Percentiles rank a stretch among this genome's conserved stretches.
These are phyloP conservation scores for Phoebastria nigripes DNA, from an alignment of 2,797 vertebrate genomes.

Conservation along the genomic window DNA sequence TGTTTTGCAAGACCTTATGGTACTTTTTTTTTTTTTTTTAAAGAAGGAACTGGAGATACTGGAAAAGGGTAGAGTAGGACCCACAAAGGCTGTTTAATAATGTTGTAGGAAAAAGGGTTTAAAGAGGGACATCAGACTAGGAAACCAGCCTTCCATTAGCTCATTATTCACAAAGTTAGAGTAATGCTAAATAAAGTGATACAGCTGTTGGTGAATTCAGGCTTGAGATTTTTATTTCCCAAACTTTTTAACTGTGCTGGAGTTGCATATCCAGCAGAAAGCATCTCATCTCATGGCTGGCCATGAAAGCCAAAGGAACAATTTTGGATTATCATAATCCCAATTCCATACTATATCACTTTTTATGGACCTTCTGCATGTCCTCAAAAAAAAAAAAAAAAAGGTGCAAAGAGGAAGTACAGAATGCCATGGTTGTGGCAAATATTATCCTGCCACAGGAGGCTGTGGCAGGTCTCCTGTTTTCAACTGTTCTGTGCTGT, in stretches of 20 bases:
- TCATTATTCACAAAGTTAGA: neutral
- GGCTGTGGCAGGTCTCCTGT: neutral
- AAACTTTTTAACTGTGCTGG: neutral
- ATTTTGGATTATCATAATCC: neutral
- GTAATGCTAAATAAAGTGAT: neutral
- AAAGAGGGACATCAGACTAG: neutral
- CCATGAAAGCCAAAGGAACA: neutral
- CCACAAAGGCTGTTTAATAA: neutral
- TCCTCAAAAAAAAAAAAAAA: neutral
- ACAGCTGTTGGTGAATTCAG: neutral
- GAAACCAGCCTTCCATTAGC: neutral
- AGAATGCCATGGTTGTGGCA: no score
- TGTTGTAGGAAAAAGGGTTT: neutral
- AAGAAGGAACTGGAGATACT: neutral
- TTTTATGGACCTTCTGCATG: neutral
- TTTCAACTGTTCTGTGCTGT: neutral
- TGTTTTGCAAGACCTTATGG: neutral
- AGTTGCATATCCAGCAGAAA: neutral
- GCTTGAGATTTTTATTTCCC: neutral
- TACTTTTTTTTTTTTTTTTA: neutral
- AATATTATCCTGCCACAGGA: accelerated
- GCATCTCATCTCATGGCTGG: neutral
- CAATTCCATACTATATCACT: accelerated
- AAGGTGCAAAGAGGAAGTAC: neutral
- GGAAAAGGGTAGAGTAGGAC: neutral